A percentile compares a stretch with the other conserved stretches of the same genome.
These are phyloP conservation scores for Bactericera cockerelli DNA, from an alignment of 1,140 invertebrate genomes.

Conservation along the genomic window DNA sequence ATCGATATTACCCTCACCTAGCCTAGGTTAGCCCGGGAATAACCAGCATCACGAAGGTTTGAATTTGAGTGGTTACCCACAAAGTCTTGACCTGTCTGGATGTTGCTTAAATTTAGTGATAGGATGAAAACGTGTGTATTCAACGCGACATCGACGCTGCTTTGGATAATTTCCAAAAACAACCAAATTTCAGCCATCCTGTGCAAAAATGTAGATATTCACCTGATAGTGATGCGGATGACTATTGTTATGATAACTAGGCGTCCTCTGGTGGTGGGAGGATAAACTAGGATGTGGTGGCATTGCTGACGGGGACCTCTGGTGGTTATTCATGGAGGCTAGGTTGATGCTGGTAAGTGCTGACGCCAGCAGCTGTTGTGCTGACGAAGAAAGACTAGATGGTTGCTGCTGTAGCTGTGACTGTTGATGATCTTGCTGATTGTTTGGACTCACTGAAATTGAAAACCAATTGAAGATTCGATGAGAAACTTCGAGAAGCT, in stretches of 20 bases:
- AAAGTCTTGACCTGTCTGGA: no score
- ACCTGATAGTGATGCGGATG: slow-evolving; percentile 3
- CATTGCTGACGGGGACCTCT: not conserved
- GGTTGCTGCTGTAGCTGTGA: slow-evolving; percentile 3
- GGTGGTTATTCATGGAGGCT: slow-evolving; percentile 2
- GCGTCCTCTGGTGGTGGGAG: not conserved
- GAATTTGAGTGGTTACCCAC: no score
- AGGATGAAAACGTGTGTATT: no score
- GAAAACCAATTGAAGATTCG: no score
- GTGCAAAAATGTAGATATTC: no score
- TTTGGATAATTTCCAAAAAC: no score
- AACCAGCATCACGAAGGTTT: no score
- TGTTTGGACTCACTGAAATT: slow-evolving; percentile 8
- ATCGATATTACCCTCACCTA: no score
- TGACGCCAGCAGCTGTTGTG: slow-evolving; percentile 1
- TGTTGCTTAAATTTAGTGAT: no score
- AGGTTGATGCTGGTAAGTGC: slow-evolving; percentile 2
- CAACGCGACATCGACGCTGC: no score
- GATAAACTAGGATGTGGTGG: slow-evolving; percentile 5
- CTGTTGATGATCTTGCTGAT: slow-evolving; percentile 17
- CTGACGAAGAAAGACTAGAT: slow-evolving; percentile 3
- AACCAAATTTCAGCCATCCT: not conserved
- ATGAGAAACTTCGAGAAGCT: not conserved
- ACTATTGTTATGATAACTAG: not conserved
- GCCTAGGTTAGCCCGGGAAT: no score